phyloP scores from a whole-genome alignment of 2,113 vertebrate species.

The Gavia stellata region DNA sequence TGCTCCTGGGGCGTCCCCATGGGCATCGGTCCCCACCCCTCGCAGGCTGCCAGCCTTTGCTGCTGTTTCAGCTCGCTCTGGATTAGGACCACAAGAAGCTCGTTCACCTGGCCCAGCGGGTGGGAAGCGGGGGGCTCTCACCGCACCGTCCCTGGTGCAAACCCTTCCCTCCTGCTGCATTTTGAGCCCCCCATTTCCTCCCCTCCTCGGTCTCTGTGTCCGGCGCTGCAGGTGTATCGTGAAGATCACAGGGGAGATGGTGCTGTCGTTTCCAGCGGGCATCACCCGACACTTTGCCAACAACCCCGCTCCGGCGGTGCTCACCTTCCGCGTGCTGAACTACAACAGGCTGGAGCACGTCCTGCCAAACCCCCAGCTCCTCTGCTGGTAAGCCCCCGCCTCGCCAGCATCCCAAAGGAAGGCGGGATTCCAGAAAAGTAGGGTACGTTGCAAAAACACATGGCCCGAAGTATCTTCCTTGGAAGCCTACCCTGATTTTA shows the following conservation, averaged over 20 bases:
- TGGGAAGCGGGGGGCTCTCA: not conserved
- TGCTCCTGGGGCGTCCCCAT: not conserved
- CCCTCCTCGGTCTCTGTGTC: not conserved
- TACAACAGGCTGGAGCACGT: constrained; percentile 92
- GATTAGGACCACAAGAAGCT: not conserved
- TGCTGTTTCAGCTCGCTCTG: not conserved
- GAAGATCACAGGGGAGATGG: constrained; percentile 97
- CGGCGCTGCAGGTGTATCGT: constrained; percentile 84
- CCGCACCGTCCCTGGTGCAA: fast-evolving
- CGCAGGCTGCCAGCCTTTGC: not conserved
- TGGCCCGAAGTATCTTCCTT: fast-evolving
- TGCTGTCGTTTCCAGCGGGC: constrained; percentile 93
- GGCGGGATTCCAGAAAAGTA: fast-evolving
- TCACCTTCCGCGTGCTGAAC: constrained; percentile 92
- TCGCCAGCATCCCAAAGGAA: fast-evolving
- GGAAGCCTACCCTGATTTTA: not conserved
- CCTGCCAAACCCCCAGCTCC: constrained; percentile 95
- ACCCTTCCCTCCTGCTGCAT: not conserved
- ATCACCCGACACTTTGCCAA: constrained; percentile 95
- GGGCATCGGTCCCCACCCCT: not conserved
- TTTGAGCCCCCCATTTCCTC: not conserved
- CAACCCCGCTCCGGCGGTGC: constrained; percentile 86
- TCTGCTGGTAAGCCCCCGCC: constrained; percentile 84
- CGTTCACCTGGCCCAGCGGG: fast-evolving
- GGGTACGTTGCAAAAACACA: not conserved